Evolutionary conservation across 2,888 invertebrate species (phyloP).

Genomic region (Arrhopalites spinosus): DNA sequence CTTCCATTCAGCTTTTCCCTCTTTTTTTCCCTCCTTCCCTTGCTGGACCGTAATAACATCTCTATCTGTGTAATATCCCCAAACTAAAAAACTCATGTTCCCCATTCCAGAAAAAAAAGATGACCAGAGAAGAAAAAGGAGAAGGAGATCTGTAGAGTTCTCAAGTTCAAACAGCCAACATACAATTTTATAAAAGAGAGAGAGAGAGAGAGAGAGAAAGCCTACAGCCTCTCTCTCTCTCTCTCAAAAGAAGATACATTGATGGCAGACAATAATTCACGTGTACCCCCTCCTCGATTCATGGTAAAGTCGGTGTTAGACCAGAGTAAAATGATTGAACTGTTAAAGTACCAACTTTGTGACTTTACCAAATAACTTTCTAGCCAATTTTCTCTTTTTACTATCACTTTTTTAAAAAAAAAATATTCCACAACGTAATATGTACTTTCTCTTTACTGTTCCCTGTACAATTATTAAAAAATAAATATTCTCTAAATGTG

Average conservation of each 20-base stretch:
- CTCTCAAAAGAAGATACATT: conserved; percentile 14
- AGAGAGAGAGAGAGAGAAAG: not conserved
- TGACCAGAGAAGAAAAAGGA: no score
- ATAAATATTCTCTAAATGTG: no score
- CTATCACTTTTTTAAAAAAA: no score
- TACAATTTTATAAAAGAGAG: not conserved
- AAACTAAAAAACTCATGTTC: not conserved
- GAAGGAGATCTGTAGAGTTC: no score
- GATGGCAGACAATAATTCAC: conserved; percentile 33
- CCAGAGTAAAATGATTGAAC: conserved; percentile 11
- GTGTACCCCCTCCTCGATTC: conserved; percentile 23
- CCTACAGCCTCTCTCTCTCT: no score
- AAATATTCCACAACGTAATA: no score
- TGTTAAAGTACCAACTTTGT: not conserved
- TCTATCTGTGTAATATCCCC: not conserved
- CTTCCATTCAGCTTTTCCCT: conserved; percentile 18
- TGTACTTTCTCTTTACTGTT: no score
- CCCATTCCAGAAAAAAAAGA: not conserved
- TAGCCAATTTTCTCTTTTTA: not conserved
- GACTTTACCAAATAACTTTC: conserved; percentile 13
- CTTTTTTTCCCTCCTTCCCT: not conserved
- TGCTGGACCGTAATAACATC: not conserved
- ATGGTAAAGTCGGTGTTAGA: conserved; percentile 14
- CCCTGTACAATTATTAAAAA: no score
- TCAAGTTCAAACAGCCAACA: not conserved